Evolutionary conservation across 2,113 vertebrate species (phyloP).

Genomic region (Tachuris rubrigastra): DNA sequence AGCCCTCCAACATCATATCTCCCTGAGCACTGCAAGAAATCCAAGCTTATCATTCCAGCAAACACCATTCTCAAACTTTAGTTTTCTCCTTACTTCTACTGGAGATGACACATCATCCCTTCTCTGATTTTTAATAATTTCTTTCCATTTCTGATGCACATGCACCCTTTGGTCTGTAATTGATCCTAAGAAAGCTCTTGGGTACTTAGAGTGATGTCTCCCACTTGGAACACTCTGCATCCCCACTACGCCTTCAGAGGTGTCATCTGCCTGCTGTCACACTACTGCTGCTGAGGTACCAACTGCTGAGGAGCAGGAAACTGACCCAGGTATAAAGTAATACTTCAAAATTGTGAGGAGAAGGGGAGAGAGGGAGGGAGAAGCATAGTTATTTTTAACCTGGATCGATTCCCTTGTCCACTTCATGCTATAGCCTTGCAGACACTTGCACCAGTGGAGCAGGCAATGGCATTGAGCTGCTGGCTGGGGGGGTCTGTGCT

Average conservation of each 20-base stretch:
- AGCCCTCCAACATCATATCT: not conserved
- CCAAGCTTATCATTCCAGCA: not conserved
- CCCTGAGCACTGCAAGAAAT: not conserved
- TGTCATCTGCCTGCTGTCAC: not conserved
- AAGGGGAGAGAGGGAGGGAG: not conserved
- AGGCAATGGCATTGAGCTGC: not conserved
- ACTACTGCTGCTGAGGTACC: rapidly evolving
- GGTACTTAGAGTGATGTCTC: not conserved
- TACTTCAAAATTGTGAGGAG: not conserved
- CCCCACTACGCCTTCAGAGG: not conserved
- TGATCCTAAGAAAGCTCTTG: not conserved
- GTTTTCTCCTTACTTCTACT: not conserved
- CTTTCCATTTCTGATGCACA: not conserved
- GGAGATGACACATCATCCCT: not conserved
- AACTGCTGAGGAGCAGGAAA: rapidly evolving
- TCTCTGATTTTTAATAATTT: not conserved
- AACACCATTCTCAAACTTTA: not conserved
- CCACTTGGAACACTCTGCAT: not conserved
- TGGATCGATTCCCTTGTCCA: not conserved
- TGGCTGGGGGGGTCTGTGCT: not conserved
- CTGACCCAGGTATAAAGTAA: not conserved
- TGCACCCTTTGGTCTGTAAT: not conserved
- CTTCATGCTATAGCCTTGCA: not conserved
- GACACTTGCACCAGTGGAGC: not conserved
- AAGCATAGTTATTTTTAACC: not conserved